Evolutionary conservation across 2,797 vertebrate species (phyloP), one percentile per base, ranked within the genome.

Genomic region (Sciurus vulgaris): DNA sequence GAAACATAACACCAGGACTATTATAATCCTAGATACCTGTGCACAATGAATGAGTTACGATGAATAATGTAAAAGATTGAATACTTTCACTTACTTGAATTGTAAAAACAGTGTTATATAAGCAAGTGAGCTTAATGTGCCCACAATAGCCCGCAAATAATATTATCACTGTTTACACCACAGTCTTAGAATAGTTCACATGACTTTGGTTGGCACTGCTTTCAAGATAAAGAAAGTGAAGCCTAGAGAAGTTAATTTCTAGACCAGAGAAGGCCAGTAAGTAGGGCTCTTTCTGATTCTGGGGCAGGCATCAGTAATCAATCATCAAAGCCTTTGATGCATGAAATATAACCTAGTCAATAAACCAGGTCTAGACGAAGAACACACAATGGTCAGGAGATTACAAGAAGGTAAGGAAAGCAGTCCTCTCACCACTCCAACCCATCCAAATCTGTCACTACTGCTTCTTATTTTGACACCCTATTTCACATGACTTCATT

Each of bases 401-500:
- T 72, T 86, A 79, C 22, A 41, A 93, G 33, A 73, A 96, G 79
- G 59, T 30, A 30, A 33, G 51, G 49, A 20, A 49, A 73, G 28
- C 26, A 86, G 30, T 67, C 35, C 11, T 28, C 14, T 84, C 3
- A 26, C 47, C 20, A 30, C 10, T 26, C 2, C 20, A 30, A 56
- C 81, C 56, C 70, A 74, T 38, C n/a, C 73, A 63, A 51, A 59
- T 69, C 72, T 91, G 38, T 94, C 89, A 81, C 70, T 26, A 8
- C 12, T 14, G 5, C 28, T 77, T 92, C 65, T 44, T 79, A 93
- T 86, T 89, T 88, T 77, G 85, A 89, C 63, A 86, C 38, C 35
- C 18, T 28, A 70, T 89, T 93, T 70, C 33, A 41, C 35, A 96
- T 94, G 89, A 87, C 56, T 90, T 95, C 93, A 96, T 88, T 86